Evolutionary conservation across 2,888 invertebrate species (phyloP).

Genomic region (Ectobius pallidus): DNA sequence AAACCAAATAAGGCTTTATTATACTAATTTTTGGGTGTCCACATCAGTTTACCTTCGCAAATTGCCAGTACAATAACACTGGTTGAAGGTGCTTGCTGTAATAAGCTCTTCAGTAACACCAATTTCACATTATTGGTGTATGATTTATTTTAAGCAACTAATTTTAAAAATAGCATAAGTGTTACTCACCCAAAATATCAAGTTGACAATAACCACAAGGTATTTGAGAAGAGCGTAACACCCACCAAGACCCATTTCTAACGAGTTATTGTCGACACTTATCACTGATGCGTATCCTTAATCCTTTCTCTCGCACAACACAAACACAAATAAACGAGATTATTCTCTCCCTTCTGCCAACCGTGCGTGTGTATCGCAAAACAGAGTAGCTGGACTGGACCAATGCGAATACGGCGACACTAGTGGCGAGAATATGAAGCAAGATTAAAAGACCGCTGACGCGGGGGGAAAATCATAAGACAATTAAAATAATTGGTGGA

Average conservation of each 20-base stretch:
- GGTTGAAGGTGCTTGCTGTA: not conserved
- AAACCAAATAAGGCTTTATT: not conserved
- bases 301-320: not conserved
- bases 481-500: too few relatives aligned
- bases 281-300: not conserved
- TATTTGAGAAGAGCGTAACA: slow-evolving; percentile 75
- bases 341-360: not conserved
- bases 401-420: not conserved
- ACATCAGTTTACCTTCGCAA: not conserved
- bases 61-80: not conserved
- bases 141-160: not conserved
- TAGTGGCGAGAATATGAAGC: not conserved
- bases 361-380: too few relatives aligned
- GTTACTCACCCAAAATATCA: slow-evolving; percentile 74
- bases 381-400: not conserved
- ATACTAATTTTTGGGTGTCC: not conserved
- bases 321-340: not conserved
- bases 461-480: too few relatives aligned
- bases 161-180: not conserved
- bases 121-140: not conserved
- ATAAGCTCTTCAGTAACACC: not conserved
- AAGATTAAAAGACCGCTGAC: too few relatives aligned
- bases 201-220: slow-evolving; percentile 72
- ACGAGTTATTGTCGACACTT: not conserved
- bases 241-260: slow-evolving; percentile 68